These are phyloP conservation scores for Congeria kusceri DNA, from an alignment of 2,888 invertebrate genomes.

Conservation along the genomic window DNA sequence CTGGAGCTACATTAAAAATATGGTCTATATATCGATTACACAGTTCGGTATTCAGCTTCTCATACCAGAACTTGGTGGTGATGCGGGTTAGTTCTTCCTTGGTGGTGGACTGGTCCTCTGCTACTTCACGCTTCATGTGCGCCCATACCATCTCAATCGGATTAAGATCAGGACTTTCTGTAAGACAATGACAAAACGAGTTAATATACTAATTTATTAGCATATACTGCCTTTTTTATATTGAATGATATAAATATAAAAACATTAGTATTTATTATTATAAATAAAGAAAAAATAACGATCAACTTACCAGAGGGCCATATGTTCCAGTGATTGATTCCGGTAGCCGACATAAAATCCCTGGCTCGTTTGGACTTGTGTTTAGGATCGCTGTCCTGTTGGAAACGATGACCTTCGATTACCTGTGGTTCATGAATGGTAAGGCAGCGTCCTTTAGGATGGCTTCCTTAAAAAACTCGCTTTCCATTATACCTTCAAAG, in stretches of 20 bases:
- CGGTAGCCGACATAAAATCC: constrained; percentile 40
- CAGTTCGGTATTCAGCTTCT: constrained; percentile 25
- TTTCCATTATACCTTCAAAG: constrained; percentile 50
- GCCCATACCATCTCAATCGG: constrained; percentile 54
- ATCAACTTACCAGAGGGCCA: constrained; percentile 31
- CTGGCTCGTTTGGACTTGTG: constrained; percentile 31
- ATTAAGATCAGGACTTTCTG: constrained; percentile 46
- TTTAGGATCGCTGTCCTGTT: constrained; percentile 55
- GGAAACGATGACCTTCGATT: constrained; percentile 34
- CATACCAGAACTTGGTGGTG: constrained; percentile 32
- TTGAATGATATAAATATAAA: too few relatives aligned
- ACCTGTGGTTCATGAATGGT: constrained; percentile 11
- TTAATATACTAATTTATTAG: too few relatives aligned
- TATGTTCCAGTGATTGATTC: constrained; percentile 42
- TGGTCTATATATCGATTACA: constrained; percentile 49
- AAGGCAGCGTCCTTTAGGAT: constrained; percentile 26
- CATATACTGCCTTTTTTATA: too few relatives aligned
- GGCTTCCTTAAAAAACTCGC: constrained; percentile 28
- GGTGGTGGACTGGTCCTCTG: constrained; percentile 9
- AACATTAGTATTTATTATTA: too few relatives aligned
- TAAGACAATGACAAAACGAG: neutral
- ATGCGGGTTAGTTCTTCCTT: constrained; percentile 19
- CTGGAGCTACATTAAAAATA: constrained; percentile 47
- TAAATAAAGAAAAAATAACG: too few relatives aligned
- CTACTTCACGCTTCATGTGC: constrained; percentile 24